Percentiles rank a stretch among this genome's conserved stretches.
Conservation (phyloP, 1,140 invertebrate genomes). For the Whitmania pigra region DNA sequence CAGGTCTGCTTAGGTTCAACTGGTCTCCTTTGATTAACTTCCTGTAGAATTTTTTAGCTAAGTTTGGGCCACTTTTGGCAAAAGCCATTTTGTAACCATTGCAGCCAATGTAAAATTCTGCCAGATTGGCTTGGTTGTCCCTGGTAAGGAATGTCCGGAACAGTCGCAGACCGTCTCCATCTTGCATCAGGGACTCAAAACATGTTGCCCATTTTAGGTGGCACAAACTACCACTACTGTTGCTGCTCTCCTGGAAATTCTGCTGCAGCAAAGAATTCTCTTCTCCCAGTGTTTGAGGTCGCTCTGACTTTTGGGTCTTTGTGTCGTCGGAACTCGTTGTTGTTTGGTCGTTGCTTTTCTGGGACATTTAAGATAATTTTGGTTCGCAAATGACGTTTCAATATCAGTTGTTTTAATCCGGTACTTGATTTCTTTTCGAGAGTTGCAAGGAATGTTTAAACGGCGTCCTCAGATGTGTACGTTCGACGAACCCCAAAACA, state of each 20-base stretch:
- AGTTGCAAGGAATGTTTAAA: too few species aligned
- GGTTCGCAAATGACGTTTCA: conserved; percentile 27
- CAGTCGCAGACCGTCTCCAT: conserved; percentile 69
- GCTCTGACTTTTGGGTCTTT: conserved; percentile 1
- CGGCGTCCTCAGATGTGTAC: too few species aligned
- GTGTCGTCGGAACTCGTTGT: neutral
- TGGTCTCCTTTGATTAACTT: conserved; percentile 57
- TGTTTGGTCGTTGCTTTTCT: neutral
- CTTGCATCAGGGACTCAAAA: conserved; percentile 63
- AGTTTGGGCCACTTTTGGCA: conserved; percentile 53
- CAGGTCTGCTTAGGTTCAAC: conserved; percentile 46
- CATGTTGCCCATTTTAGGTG: conserved; percentile 74
- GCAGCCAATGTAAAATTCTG: conserved; percentile 82
- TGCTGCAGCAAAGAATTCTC: conserved; percentile 38
- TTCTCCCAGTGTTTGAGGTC: conserved; percentile 39
- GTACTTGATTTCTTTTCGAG: too few species aligned
- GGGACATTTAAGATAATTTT: neutral
- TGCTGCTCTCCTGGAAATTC: conserved; percentile 37
- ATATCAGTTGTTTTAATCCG: too few species aligned
- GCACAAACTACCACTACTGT: conserved; percentile 49
- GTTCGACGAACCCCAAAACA: too few species aligned
- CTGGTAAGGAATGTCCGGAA: conserved; percentile 64
- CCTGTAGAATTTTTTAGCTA: conserved; percentile 68
- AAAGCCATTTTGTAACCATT: conserved; percentile 66
- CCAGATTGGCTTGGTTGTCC: conserved; percentile 52